phyloP scores from a whole-genome alignment of 2,797 vertebrate genomes.

The Argyrosomus regius region DNA sequence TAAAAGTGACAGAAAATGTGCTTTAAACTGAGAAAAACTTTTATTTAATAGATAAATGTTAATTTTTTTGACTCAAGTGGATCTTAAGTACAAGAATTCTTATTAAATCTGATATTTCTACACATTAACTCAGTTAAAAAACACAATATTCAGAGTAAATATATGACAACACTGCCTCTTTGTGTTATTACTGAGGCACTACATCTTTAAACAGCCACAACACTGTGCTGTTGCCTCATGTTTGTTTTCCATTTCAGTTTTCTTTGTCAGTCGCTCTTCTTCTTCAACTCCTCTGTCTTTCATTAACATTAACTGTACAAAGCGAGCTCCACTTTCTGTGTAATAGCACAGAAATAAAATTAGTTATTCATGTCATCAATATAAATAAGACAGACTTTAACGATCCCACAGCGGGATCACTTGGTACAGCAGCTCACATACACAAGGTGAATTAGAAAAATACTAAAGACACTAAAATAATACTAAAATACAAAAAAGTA shows the following conservation, averaged over 20 bases:
- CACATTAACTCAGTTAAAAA: neutral
- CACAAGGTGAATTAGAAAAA: too few relatives aligned
- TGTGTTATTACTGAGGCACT: constrained; percentile 5
- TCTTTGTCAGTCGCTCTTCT: neutral
- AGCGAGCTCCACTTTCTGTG: too few relatives aligned
- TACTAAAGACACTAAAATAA: too few relatives aligned
- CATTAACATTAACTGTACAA: too few relatives aligned
- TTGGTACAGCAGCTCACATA: too few relatives aligned
- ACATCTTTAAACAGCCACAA: neutral
- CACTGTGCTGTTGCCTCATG: too few relatives aligned
- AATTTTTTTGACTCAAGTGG: neutral
- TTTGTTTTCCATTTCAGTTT: neutral
- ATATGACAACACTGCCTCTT: neutral
- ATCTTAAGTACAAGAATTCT: neutral
- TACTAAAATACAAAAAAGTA: too few relatives aligned
- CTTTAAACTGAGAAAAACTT: neutral
- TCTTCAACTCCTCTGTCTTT: neutral
- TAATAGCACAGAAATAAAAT: too few relatives aligned
- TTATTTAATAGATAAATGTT: neutral
- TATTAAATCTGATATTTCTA: neutral
- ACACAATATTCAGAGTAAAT: neutral
- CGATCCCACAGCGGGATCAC: too few relatives aligned
- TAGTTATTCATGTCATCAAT: too few relatives aligned
- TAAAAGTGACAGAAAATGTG: neutral
- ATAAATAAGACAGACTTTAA: too few relatives aligned